Evolutionary conservation across 1,140 invertebrate species (phyloP), one percentile per base, ranked within the genome.

Genomic region (Campoletis sonorensis): DNA sequence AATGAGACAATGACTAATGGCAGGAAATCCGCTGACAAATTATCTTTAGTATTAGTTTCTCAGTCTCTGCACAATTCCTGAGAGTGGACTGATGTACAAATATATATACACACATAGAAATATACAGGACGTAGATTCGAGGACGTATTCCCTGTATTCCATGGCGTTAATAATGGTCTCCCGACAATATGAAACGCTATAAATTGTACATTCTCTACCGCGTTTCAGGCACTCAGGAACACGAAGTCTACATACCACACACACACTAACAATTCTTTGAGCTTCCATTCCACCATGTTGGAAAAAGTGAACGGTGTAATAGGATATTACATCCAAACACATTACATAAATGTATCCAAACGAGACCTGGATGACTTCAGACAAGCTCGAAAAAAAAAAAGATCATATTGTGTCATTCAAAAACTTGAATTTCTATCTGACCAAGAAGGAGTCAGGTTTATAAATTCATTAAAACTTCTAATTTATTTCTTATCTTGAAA

Each of bases 41-140:
- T 70, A 33, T 70, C 67, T 70, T 70, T 33, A n/a, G 15, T 70
- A 70, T 70, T 70, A 70, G 67, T 70, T 70, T 70, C 67, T 70
- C 67, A 70, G 67, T 33, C 67, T 33, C 30, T 33, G 30, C 13
- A 70, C 26, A 30, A 70, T 70, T 70, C 11, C 67, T 64, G 21
- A 15, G 30, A 33, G 13, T 21, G 18, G 27, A 33, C 67, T 64
- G n/a, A 64, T 70, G 30, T 33, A 70, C 67, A 30, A 4, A 33
- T 13, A 70, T 70, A 33, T 70, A 33, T 33, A 33, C 30, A 33
- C 64, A 30, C 15, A 67, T 33, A 33, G 30, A 70, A 16, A 33
- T 33, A 33, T 33, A 33, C 67, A 70, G 5, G 61, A 2, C 13
- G 27, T 33, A 10, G 1, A 70, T 4, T 18, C 16, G 30, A 45